Percentiles rank a stretch among this genome's conserved stretches.
Evolutionary conservation across 2,888 invertebrate genomes (phyloP).

Genomic region (Trachelus troglodyta): DNA sequence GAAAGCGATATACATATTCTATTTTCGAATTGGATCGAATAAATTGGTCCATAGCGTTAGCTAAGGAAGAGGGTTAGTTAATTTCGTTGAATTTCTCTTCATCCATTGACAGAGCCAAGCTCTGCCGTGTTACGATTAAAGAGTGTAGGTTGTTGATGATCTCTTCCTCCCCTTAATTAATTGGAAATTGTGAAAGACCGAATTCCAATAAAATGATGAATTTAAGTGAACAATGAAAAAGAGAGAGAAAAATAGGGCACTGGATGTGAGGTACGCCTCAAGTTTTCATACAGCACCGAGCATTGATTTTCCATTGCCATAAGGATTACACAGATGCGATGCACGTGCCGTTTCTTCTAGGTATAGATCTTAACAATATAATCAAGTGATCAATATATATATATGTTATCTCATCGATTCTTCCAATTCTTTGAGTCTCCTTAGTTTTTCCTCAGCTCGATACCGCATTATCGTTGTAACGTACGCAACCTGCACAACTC

Average conservation of each 20-base stretch:
- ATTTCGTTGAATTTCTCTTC: neutral
- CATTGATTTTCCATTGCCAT: neutral
- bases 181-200: neutral
- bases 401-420: neutral
- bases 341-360: neutral
- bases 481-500: neutral
- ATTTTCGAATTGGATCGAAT: neutral
- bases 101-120: neutral
- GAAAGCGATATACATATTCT: neutral
- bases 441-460: neutral
- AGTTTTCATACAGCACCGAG: neutral
- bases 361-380: neutral
- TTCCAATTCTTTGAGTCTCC: neutral
- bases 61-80: neutral
- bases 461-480: neutral
- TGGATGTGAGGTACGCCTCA: neutral
- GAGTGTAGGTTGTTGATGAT: neutral
- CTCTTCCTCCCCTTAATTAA: neutral
- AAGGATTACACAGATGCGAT: neutral
- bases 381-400: neutral
- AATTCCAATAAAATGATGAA: neutral
- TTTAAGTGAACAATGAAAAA: neutral
- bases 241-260: constrained; percentile 4
- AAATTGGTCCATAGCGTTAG: neutral
- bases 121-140: neutral